Evolutionary conservation across 2,113 vertebrate genomes (phyloP), one percentile per base, ranked within the genome.

Genomic region (Siphamia tubifer): DNA sequence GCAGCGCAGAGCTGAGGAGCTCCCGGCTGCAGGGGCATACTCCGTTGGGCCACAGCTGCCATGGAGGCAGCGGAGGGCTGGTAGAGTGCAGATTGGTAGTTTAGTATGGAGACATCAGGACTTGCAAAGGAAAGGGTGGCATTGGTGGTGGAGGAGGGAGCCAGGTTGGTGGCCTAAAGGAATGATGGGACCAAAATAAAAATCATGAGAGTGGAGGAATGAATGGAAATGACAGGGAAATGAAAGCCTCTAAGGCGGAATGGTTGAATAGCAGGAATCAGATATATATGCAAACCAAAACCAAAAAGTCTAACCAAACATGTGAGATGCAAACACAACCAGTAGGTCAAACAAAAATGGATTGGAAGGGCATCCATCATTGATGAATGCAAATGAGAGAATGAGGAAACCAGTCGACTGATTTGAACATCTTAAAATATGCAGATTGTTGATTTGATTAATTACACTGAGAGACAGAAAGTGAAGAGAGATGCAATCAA

Each of bases 51-150:
- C 89, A 99, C 95, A n/a, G 97, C 96, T 52, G 97, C 97, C 96
- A 99, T 96, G 90, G 96, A 95, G 12, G 96, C 95, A 47, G 95
- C 95, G 81, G 98, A 94, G 89, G 97, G 95, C 97, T 98, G 96
- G 94, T 93, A 97, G 94, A 98, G 95, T 95, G 94, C 91, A 96
- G 95, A 96, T 93, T 93, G 95, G 94, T 96, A 98, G 95, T 98
- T 98, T 94, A 97, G 95, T 95, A 97, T 94, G 94, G 96, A 98
- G 95, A 96, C 94, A 87, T 98, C 95, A 0, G 95, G 94, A 92
- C 96, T 96, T 93, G 94, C 91, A 94, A 98, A 94, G 93, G 96
- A 94, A 93, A 98, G 90, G 94, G 95, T 96, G 94, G 95, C 95
- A 94, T 96, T 96, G 94, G 93, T 95, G 94, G 94, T 94, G 93